A percentile compares a stretch with the other conserved stretches of the same genome.
These are phyloP conservation scores for Rhincodon typus DNA, from an alignment of 2,797 vertebrate species.

Conservation along the genomic window DNA sequence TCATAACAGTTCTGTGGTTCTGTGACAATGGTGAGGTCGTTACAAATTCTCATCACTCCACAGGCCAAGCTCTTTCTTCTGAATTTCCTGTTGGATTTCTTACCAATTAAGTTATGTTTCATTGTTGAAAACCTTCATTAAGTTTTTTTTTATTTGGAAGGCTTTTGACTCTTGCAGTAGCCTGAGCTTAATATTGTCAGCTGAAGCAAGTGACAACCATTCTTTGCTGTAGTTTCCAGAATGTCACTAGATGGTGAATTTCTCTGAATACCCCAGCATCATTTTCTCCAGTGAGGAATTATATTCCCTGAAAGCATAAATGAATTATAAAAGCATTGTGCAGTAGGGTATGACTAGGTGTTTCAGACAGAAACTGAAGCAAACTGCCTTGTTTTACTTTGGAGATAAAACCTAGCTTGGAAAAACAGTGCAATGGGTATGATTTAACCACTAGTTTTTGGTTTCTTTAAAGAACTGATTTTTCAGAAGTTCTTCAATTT, in stretches of 20 bases:
- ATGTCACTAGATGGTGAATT: background rate
- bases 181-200: too few species aligned
- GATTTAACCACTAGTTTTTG: background rate
- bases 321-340: background rate
- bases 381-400: background rate
- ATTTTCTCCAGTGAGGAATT: background rate
- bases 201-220: too few species aligned
- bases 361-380: background rate
- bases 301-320: background rate
- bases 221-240: too few species aligned
- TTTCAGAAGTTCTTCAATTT: background rate
- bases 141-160: too few species aligned
- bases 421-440: background rate
- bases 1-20: too few species aligned
- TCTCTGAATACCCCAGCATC: background rate
- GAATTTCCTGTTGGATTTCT: too few species aligned
- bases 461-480: background rate
- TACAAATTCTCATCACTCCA: too few species aligned
- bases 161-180: too few species aligned
- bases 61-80: too few species aligned
- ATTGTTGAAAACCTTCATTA: too few species aligned
- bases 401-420: background rate
- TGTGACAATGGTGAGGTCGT: too few species aligned
- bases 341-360: background rate
- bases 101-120: too few species aligned